phyloP scores from a whole-genome alignment of 1,140 invertebrate genomes.

The Sweltsa coloradensis region DNA sequence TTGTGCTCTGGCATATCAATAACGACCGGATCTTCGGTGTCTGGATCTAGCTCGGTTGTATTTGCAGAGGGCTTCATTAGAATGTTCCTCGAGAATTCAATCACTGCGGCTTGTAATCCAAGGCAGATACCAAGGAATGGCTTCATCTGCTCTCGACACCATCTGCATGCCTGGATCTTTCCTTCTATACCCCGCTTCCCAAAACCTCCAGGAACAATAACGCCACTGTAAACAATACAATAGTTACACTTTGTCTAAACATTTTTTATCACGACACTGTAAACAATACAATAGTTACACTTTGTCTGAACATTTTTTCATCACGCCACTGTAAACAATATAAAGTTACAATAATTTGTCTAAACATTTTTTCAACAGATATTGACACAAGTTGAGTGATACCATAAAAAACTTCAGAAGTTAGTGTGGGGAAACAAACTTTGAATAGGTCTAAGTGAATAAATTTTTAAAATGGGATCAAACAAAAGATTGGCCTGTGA shows the following conservation, averaged over 20 bases:
- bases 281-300: constrained; percentile 4
- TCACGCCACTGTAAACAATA: too few species aligned
- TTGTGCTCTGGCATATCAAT: constrained; percentile 99
- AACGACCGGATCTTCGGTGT: constrained; percentile 65
- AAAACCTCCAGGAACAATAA: constrained; percentile 96
- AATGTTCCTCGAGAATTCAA: constrained; percentile 91
- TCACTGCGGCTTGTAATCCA: constrained; percentile 91
- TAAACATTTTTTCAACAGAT: too few species aligned
- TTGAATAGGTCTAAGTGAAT: too few species aligned
- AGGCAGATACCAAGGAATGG: constrained; percentile 95
- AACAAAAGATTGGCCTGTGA: too few species aligned
- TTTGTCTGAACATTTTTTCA: too few species aligned
- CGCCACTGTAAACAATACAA: constrained; percentile 50
- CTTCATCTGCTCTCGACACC: constrained; percentile 80
- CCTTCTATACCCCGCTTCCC: constrained; percentile 92
- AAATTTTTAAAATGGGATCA: too few species aligned
- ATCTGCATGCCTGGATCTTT: constrained; percentile 86
- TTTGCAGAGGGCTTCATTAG: constrained; percentile 66
- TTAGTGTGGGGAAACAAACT: too few species aligned
- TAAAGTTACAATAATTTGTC: too few species aligned
- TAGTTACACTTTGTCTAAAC: constrained; percentile 13
- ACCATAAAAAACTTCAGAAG: too few species aligned
- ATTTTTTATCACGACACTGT: background rate
- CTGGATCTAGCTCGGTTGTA: constrained; percentile 71
- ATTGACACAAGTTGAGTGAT: too few species aligned